Percentiles rank a stretch among this genome's conserved stretches.
phyloP scores from a whole-genome alignment of 1,140 invertebrate genomes.

The Onthophagus taurus region DNA sequence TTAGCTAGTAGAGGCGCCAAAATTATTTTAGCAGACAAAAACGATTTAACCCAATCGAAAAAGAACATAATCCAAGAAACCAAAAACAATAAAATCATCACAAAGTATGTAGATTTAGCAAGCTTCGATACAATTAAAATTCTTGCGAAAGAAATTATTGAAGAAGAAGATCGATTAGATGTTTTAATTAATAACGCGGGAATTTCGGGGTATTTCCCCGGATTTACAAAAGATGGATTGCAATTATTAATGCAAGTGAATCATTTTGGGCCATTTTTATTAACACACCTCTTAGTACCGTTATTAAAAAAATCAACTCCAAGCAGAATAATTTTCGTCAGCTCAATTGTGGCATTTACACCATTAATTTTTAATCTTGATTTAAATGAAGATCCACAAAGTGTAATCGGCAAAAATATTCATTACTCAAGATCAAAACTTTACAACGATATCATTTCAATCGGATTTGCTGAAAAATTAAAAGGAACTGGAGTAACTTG shows the following conservation, averaged over 20 bases:
- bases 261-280: conserved; percentile 50
- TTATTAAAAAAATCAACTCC: conserved; percentile 35
- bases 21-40: conserved; percentile 9
- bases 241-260: conserved; percentile 86
- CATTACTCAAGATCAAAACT: conserved; percentile 33
- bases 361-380: conserved; percentile 24
- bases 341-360: conserved; percentile 26
- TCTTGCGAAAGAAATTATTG: conserved; percentile 53
- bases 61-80: conserved; percentile 38
- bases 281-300: conserved; percentile 44
- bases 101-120: conserved; percentile 54
- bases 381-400: conserved; percentile 23
- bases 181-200: conserved; percentile 81
- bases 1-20: conserved; percentile 7
- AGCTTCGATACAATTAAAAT: conserved; percentile 52
- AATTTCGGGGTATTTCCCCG: conserved; percentile 46
- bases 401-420: conserved; percentile 18
- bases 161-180: conserved; percentile 57
- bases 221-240: conserved; percentile 63
- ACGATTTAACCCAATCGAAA: conserved; percentile 28
- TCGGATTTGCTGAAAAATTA: conserved; percentile 30
- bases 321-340: conserved; percentile 32
- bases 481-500: conserved; percentile 36
- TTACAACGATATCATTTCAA: conserved; percentile 30
- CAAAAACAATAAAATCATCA: conserved; percentile 45